These are phyloP conservation scores for Maconellicoccus hirsutus DNA, from an alignment of 1,140 invertebrate genomes.

Conservation along the genomic window DNA sequence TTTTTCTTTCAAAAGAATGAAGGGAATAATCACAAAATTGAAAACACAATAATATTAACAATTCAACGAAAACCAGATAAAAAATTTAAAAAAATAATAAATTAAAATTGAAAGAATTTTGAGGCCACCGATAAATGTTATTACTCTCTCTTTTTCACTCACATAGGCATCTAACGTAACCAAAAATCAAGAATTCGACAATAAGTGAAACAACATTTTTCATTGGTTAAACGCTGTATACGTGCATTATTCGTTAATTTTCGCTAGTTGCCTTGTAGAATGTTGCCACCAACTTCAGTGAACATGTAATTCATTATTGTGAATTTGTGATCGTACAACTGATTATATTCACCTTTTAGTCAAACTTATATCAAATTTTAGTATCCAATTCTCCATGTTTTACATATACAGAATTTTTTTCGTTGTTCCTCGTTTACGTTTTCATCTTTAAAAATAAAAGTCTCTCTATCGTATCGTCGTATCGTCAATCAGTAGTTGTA, in stretches of 20 bases:
- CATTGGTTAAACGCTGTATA: conserved; percentile 6
- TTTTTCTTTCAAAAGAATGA: not conserved
- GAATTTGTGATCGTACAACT: no score
- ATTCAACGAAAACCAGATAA: not conserved
- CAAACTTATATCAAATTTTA: no score
- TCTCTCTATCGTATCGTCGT: no score
- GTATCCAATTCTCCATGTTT: no score
- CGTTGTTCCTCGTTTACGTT: no score
- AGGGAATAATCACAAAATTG: not conserved
- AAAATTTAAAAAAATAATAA: not conserved
- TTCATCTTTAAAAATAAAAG: no score
- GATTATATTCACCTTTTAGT: no score
- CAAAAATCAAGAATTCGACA: conserved; percentile 4
- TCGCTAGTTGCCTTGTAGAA: no score
- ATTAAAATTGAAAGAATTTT: conserved; percentile 5
- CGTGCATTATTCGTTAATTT: conserved; percentile 7
- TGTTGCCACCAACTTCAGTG: no score
- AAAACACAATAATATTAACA: not conserved
- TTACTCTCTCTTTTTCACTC: conserved; percentile 12
- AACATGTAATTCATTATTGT: no score
- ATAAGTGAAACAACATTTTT: not conserved
- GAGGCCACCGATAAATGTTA: conserved; percentile 15
- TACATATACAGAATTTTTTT: no score
- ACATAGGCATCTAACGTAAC: conserved; percentile 15
- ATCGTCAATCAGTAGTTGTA: no score